Percentiles rank a stretch among this genome's conserved stretches.
phyloP scores from a whole-genome alignment of 2,888 invertebrate genomes.

The Patella caerulea region DNA sequence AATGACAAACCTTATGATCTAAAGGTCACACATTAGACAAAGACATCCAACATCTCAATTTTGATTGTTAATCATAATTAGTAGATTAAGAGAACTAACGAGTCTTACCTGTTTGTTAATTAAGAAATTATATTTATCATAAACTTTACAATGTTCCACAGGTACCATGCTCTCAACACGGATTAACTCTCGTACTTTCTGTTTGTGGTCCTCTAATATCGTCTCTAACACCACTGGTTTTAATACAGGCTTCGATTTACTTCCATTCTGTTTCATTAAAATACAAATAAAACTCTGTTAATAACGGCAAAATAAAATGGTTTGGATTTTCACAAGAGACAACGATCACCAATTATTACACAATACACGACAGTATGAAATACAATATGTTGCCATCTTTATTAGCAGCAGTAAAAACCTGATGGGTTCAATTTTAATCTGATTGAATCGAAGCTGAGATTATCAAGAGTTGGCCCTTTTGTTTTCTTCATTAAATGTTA shows the following conservation, averaged over 20 bases:
- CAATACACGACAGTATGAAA: not conserved
- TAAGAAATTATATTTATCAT: constrained; percentile 80
- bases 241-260: constrained; percentile 64
- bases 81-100: too few species aligned
- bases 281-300: not conserved
- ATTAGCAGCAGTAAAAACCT: too few species aligned
- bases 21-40: too few species aligned
- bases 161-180: constrained; percentile 67
- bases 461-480: too few species aligned
- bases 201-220: constrained; percentile 78
- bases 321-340: not conserved
- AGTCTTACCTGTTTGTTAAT: constrained; percentile 68
- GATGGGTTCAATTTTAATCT: too few species aligned
- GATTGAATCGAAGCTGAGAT: too few species aligned
- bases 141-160: constrained; percentile 67
- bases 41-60: too few species aligned
- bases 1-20: too few species aligned
- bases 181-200: constrained; percentile 75
- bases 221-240: constrained; percentile 85
- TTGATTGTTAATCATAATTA: too few species aligned
- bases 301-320: not conserved
- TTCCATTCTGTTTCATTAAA: constrained; percentile 52
- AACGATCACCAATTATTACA: not conserved
- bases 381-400: not conserved
- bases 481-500: too few species aligned